Evolutionary conservation across 2,113 vertebrate genomes (phyloP), one percentile per base, ranked within the genome.

Genomic region (Esox niger): DNA sequence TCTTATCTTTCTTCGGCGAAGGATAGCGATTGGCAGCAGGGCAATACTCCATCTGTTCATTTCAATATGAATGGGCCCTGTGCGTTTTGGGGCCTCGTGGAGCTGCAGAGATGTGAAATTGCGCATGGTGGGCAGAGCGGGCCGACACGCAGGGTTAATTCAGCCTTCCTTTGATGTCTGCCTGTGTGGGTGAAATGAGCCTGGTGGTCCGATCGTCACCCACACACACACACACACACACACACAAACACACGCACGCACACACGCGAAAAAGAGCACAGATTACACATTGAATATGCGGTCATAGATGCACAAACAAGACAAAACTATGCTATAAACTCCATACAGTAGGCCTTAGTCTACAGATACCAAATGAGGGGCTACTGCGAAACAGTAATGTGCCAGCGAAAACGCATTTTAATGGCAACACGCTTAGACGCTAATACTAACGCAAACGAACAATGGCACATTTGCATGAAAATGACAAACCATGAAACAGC

Each of bases 181-280:
- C 68, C 76, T 85, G 80, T 68, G 84, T 90, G n/a, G n/a, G 85
- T 90, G 89, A 91, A 91, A 92, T 90, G 86, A 88, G 84, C 77
- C 13, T 89, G 83, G 72, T 84, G 85, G 87, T 87, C 83, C 63
- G 76, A 67, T 70, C 87, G 82, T 87, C 84, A 79, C 73, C 55
- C 61, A 38, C 25, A 59, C 15, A 46, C 66, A 46, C 2, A 60
- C 38, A 68, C 66, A 43, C 33, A 49, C 29, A 52, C 55, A n/a
- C 29, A 20, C 21, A 66, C 21, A 33, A 38, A 63, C 62, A 30
- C 43, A 64, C 23, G 6, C 62, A 64, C 8, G 32, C 46, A 54
- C 23, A 46, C 11, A 66, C 55, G 38, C 66, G n/a, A 32, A 29
- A 47, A 21, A n/a, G 17, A 56, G 38, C 46, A 67, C 25, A 57